Evolutionary conservation across 2,797 vertebrate genomes (phyloP), one percentile per base, ranked within the genome.

Genomic region (Champsocephalus gunnari): DNA sequence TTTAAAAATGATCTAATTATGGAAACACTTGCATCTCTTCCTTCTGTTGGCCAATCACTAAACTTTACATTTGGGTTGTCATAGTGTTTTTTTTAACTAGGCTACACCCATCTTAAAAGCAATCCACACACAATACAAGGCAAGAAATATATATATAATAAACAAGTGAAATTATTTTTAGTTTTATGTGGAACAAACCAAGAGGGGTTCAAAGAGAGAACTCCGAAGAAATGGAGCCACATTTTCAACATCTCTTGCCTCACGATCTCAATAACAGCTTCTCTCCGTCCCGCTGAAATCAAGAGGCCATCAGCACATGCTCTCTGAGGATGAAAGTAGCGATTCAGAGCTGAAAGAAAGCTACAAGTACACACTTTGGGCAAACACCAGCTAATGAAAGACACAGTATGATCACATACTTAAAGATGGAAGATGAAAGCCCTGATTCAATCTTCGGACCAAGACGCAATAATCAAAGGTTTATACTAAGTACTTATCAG

Each of bases 351-450:
- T 43, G 14, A 64, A 60, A 28, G 10, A n/a, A 11, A 66, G 68
- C 66, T 13, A 4, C 8, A 28, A 54, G 43, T 55, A 66, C 14
- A 59, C 58, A 55, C 49, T n/a, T 19, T n/a, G 34, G 51, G n/a
- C 54, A 54, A 80, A 58, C 44, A 49, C 2, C 32, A 38, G 51
- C 56, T 47, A 55, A 57, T 76, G 28, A 69, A 50, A 59, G 34
- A 66, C 41, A 62, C 34, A 53, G 21, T 48, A 38, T 48, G 44
- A 60, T 62, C 28, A 54, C n/a, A 45, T 45, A 45, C 50, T 69
- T 58, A 16, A 63, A 55, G 41, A 66, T 3, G 54, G 12, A 59
- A 65, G 47, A 56, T 59, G 44, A 61, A 54, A 56, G n/a, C 19
- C 43, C 16, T 34, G 16, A 55, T 72, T 41, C 70, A 60, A 41